Evolutionary conservation across 2,888 invertebrate species (phyloP), one percentile per base, ranked within the genome.

Genomic region (Heteromurus nitidus): DNA sequence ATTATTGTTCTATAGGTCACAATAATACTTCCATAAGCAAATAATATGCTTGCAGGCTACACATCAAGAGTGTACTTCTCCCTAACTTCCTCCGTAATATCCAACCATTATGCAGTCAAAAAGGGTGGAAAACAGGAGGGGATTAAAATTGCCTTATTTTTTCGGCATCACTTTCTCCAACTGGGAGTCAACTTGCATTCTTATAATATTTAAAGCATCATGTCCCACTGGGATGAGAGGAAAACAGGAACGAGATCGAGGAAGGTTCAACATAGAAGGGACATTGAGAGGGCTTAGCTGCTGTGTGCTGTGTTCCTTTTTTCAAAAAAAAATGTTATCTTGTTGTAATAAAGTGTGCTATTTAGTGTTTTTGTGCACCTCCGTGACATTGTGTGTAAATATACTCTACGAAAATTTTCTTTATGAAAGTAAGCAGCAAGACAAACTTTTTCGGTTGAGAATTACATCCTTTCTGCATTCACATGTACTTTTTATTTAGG

Each of bases 111-210:
- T 18, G 28, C 5, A 53, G 68, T n/a, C 62, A 47, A 30, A 50
- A 62, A 47, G 73, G 65, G 80, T 65, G 67, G 53, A 42, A 50
- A 64, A 65, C 44, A 31, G 22, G 47, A 55, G 65, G 76, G 81
- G 75, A 81, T 81, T 81, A 81, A 75, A 81, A 81, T 81, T 81
- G 81, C 81, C 75, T 75, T 75, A 50, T 50, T 50, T 72, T 72
- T 72, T 72, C 60, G 16, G 42, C 72, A 72, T 72, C 60, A 72
- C 72, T 60, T 74, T 74, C 53, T 64, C 64, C 64, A 50, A 50
- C 64, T 20, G 20, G 50, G 36, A 58, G 26, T 13, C 9, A 74
- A 30, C 64, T 64, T 74, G 73, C 62, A 74, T 72, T 60, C 73
- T 64, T 74, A 64, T 64, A 64, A 62, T 74, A 74, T 72, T 74